Evolutionary conservation across 2,888 invertebrate species (phyloP), one percentile per base, ranked within the genome.

Genomic region (Agriotes lineatus): DNA sequence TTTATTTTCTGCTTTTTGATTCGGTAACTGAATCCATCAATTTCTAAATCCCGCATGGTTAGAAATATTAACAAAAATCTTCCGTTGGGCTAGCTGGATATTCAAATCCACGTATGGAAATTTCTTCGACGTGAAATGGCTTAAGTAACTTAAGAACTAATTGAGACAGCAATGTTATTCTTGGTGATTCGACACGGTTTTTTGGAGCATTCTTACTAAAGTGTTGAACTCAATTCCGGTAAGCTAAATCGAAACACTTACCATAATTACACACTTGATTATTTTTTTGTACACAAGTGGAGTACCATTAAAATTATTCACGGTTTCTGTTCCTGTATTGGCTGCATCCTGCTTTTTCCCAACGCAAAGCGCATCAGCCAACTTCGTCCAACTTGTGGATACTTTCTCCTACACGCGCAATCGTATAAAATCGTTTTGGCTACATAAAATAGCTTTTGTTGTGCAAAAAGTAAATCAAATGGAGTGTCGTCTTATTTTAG

Each of bases 341-440:
- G n/a, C 33, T 54, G 52, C 12, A 30, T 54, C 52, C 33, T 35
- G 16, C 18, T 54, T 14, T 5, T 54, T 33, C 16, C 18, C 30
- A 25, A 4, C 2, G 6, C n/a, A 54, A 33, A 20, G 7, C 16
- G 22, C n/a, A 33, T 54, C n/a, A 30, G 1, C 35, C 18, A 10
- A 30, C 52, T 18, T 35, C 20, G 45, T 45, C 20, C 2, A 18
- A 37, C 57, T 14, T 57, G 20, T 44, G 44, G 7, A 45, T 18
- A 59, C 59, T 59, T 59, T 59, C 59, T 59, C 59, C 44, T 30
- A 45, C 18, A 44, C 45, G 16, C 14, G 19, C 14, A 57, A 57
- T 44, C 59, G 14, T 45, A 59, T 20, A 59, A 45, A 30, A 30
- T 59, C 44, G 30, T 44, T 59, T 59, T 45, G 59, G 42, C 10